Base-by-base conservation (phyloP, 1,140 invertebrate genomes). In the Temnothorax nylanderi region DNA sequence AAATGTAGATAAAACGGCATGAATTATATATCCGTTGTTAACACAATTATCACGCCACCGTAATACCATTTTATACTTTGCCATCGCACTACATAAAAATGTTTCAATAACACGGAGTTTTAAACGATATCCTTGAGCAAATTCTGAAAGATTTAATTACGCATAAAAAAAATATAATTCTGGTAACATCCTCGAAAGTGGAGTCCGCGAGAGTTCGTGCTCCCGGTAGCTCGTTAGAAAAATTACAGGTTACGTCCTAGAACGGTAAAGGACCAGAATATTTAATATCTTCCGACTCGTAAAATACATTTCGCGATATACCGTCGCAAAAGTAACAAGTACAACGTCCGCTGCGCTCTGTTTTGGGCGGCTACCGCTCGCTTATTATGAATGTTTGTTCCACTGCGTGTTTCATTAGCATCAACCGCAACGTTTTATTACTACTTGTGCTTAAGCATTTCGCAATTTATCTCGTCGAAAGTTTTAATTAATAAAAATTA, bases 401-500 rank as follows among this genome's bases (percentile, higher is more conserved):
- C 69, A 75, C 69, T 75, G 69, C 37, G 80, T 60, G 80, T 84
- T 84, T 84, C 80, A 84, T 84, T 84, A 84, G 80, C 80, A 84
- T 84, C 54, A 84, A 75, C 80, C 80, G 80, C 80, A 84, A 84
- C 69, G 44, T 84, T 84, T 84, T 84, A 84, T 75, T 84, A 75
- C 67, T 82, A 58, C 80, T 84, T 60, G 80, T 49, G 54, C 80
- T 84, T 84, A 84, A 84, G 80, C 44, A 84, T 84, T 75, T 84
- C 80, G 54, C 80, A 84, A 84, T 84, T 84, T 84, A 60, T 41
- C 41, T 44, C 34, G 10, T 7, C 69, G 5, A 84, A 84, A 84
- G 69, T 84, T 84, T 84, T 84, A 84, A 84, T 84, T 84, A 84
- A 84, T 84, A 75, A 74, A 84, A 84, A 84, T 84, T 84, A 84